Evolutionary conservation across 2,113 vertebrate species (phyloP), one percentile per base, ranked within the genome.

Genomic region (Scolopax mira): DNA sequence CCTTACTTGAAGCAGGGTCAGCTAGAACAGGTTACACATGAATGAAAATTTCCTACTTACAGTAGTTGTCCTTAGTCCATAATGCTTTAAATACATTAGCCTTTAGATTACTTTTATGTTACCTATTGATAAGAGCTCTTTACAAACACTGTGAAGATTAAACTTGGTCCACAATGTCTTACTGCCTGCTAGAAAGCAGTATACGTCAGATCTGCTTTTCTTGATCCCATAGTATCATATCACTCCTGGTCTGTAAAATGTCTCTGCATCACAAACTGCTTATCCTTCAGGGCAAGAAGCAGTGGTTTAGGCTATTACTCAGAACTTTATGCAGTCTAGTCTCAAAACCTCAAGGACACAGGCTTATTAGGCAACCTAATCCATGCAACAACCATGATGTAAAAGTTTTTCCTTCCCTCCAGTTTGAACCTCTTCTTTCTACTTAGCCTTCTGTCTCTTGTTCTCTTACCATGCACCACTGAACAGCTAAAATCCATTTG

Each of bases 301-400:
- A 37, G 23, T 60, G 24, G n/a, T 25, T 60, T 60, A 60, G n/a
- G n/a, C 14, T 60, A 60, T 58, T 60, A 35, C 25, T 60, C n/a
- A 60, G n/a, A 60, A 60, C 58, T 60, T 37, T 37, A 60, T 35
- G 23, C 58, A 60, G 23, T 37, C 14, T 11, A 23, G 35, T 39
- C 35, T 37, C 35, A 35, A 85, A 74, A 79, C 10, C n/a, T n/a
- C 44, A 58, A 60, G 39, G 39, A 61, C 3, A 70, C 39, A 81
- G 11, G 13, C 6, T 70, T n/a, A 70, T 6, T 4, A 70, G 22
- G 18, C 16, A 85, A 70, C 16, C 7, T 1, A 2, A 60, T 70
- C 35, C 18, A 60, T 6, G 16, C 28, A 28, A 60, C 35, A 65
- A 19, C 16, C 16, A 46, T 0, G 0, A 44, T 2, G 7, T 18